Base-by-base conservation (phyloP, 2,113 vertebrate species). In the Cottus gobio region DNA sequence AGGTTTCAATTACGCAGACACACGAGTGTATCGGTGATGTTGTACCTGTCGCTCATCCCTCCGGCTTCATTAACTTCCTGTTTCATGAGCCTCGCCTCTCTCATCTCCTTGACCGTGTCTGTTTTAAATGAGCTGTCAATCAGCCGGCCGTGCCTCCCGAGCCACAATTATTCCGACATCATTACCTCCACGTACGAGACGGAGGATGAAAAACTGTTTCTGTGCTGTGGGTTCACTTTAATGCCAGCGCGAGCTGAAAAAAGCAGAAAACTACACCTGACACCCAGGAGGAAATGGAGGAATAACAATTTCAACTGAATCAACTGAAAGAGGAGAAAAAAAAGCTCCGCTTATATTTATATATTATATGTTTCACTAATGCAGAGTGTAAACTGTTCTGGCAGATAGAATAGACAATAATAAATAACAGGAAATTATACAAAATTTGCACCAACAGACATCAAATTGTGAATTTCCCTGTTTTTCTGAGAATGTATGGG, bases 91-190 rank as follows among this genome's bases (percentile, higher is more conserved):
- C 75, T 39, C 6, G 16, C n/a, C 76, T 67, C 85, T 79, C 85
- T 81, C 78, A 56, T 89, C 82, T 80, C 54, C 52, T 76, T 82
- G 26, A 48, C 82, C 24, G n/a, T 90, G 90, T 92, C 84, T 71
- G 64, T 80, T 87, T 90, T 52, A 87, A 91, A 91, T 92, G 69
- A 90, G 87, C 84, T 92, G 87, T 84, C 91, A 72, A n/a, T 88
- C 87, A 30, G 2, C 12, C 63, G 0, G 26, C 46, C 11, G 1
- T 2, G 6, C 4, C 50, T 71, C 77, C 54, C 5, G 12, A 71
- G 81, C 44, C 36, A 46, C 77, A 83, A 86, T 90, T 83, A 87
- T 85, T 71, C 24, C 5, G 0, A 84, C 61, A 84, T 78, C 75
- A 85, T 85, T 77, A 87, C 77, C 75, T 82, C 71, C 18, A 1